Conservation (phyloP, 2,113 vertebrate genomes). For the Psittacara wagleri region DNA sequence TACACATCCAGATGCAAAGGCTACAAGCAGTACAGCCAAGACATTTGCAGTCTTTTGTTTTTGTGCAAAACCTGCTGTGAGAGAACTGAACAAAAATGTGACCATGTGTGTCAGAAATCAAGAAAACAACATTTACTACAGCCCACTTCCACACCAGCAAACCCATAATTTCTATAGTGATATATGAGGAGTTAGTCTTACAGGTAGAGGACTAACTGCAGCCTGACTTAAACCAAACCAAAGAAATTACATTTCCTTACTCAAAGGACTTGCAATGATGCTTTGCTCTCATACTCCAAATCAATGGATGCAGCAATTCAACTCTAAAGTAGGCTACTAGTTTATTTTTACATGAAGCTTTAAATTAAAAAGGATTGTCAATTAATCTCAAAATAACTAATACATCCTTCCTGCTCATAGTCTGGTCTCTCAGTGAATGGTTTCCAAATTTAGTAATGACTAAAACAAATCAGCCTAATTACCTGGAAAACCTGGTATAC, state of each 20-base stretch:
- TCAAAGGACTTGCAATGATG: not conserved
- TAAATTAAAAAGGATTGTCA: constrained; percentile 25
- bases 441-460: not conserved
- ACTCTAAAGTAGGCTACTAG: not conserved
- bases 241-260: not conserved
- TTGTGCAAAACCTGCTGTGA: not conserved
- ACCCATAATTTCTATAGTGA: not conserved
- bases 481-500: not conserved
- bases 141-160: not conserved
- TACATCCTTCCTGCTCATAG: not conserved
- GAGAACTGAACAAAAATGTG: not conserved
- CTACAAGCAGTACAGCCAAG: not conserved
- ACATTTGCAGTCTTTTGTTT: not conserved
- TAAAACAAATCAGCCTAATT: not conserved
- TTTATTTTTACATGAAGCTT: not conserved
- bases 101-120: not conserved
- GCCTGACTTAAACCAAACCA: not conserved
- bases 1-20: not conserved
- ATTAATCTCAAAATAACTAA: not conserved
- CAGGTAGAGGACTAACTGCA: not conserved
- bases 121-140: not conserved
- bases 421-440: not conserved
- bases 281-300: not conserved
- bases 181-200: not conserved
- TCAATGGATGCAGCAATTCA: not conserved